Percentiles rank a stretch among this genome's conserved stretches.
Evolutionary conservation across 2,797 vertebrate species (phyloP).

Genomic region (Xenentodon cancila): DNA sequence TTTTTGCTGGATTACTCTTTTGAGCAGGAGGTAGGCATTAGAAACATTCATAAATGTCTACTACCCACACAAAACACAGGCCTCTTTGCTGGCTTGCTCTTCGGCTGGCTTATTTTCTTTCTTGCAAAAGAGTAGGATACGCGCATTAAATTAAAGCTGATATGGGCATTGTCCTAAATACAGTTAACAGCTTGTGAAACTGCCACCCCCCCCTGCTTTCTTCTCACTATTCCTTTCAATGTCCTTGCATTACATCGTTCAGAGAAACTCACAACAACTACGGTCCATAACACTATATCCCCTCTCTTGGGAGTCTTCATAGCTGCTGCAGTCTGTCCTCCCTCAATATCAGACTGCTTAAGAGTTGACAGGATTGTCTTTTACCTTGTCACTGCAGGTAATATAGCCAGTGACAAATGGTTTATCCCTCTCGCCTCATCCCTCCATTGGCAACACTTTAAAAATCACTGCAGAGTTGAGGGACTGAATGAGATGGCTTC

Average conservation of each 20-base stretch:
- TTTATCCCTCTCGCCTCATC: conserved; percentile 4
- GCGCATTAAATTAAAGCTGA: conserved; percentile 52
- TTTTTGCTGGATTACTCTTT: conserved; percentile 26
- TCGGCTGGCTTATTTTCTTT: conserved; percentile 26
- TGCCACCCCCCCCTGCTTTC: conserved; percentile 12
- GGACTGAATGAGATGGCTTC: not conserved
- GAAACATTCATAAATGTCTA: conserved; percentile 43
- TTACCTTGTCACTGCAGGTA: conserved; percentile 50
- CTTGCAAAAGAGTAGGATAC: conserved; percentile 39
- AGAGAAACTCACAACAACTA: conserved; percentile 33
- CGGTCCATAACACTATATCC: conserved; percentile 24
- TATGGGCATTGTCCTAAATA: conserved; percentile 40
- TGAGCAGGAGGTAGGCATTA: conserved; percentile 25
- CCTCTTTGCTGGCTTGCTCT: no score
- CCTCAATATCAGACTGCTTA: conserved; percentile 48
- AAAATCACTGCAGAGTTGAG: conserved; percentile 5
- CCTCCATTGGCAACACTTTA: conserved; percentile 4
- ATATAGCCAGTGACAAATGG: conserved; percentile 42
- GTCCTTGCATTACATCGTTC: conserved; percentile 38
- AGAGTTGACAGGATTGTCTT: conserved; percentile 61
- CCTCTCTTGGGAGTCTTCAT: conserved; percentile 35
- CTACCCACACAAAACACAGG: conserved; percentile 29
- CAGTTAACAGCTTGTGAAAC: conserved; percentile 55
- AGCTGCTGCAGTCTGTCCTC: conserved; percentile 40
- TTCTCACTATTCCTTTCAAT: conserved; percentile 6